Evolutionary conservation across 92 coral and sea anemone species (phyloP).

Genomic region (Micromussa lordhowensis): DNA sequence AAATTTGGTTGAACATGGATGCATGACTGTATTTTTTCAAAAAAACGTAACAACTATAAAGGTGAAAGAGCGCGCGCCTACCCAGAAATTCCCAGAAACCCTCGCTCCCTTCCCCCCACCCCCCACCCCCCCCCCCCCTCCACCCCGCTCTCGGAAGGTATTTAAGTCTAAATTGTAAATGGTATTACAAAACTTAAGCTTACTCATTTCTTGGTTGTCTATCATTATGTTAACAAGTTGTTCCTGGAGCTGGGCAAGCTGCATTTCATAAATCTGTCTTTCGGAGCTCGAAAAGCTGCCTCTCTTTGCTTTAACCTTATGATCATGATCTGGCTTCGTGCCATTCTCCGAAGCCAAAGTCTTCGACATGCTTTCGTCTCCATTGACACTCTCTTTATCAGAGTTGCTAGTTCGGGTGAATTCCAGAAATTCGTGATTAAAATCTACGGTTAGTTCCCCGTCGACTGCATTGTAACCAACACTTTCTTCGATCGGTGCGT

Average conservation of each 20-base stretch:
- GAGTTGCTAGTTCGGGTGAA: slow-evolving; percentile 1
- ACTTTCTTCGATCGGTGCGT: background rate
- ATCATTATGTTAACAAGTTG: slow-evolving; percentile 97
- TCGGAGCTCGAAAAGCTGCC: slow-evolving; percentile 71
- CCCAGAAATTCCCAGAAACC: too few relatives aligned
- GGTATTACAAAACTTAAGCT: background rate
- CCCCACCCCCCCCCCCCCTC: background rate
- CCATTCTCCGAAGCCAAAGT: background rate
- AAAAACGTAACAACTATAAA: too few relatives aligned
- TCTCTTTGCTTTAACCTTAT: background rate
- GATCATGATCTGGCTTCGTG: background rate
- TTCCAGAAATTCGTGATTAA: slow-evolving; percentile 12
- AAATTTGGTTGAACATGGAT: too few relatives aligned
- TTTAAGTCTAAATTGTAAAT: background rate
- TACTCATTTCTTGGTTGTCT: slow-evolving; percentile 88
- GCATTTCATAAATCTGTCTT: slow-evolving; percentile 88
- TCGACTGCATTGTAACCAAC: background rate
- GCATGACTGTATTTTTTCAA: too few relatives aligned
- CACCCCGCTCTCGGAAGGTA: too few relatives aligned
- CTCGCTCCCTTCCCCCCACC: background rate
- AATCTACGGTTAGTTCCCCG: slow-evolving; percentile 20
- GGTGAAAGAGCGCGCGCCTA: too few relatives aligned
- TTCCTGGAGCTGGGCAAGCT: slow-evolving; percentile 92
- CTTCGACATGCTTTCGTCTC: background rate
- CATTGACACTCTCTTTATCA: slow-evolving; percentile 10